phyloP scores from a whole-genome alignment of 2,888 invertebrate genomes.

The Aethes cnicana region DNA sequence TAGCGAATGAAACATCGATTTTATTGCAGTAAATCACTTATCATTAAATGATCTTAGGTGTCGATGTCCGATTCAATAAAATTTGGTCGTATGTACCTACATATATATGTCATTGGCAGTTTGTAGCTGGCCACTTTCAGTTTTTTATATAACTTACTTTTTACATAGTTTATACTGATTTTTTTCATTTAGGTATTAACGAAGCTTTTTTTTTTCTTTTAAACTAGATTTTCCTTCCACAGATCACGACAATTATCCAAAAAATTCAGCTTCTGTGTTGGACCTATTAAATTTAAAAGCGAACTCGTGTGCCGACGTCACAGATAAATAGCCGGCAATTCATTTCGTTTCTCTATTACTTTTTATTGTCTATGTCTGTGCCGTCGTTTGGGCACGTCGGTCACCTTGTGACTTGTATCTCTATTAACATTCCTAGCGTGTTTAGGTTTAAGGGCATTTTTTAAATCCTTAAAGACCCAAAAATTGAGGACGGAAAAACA shows the following conservation, averaged over 20 bases:
- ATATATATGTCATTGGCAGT: no score
- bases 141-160: no score
- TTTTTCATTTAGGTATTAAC: no score
- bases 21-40: slow-evolving; percentile 56
- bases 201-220: no score
- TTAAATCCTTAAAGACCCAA: no score
- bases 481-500: no score
- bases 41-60: slow-evolving; percentile 68
- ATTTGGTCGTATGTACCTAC: slow-evolving; percentile 41
- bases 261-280: slow-evolving; percentile 7
- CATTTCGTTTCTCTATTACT: slow-evolving; percentile 20
- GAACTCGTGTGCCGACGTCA: slow-evolving; percentile 19
- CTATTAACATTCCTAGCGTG: slow-evolving; percentile 19
- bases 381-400: slow-evolving; percentile 4
- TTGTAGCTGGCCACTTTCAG: no score
- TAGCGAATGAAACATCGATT: slow-evolving; percentile 46
- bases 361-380: slow-evolving; percentile 25
- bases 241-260: slow-evolving; percentile 11
- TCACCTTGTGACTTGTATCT: slow-evolving; percentile 12
- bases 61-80: slow-evolving; percentile 63
- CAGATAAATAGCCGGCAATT: slow-evolving; percentile 24
- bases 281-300: slow-evolving; percentile 29
- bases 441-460: slow-evolving; percentile 18
- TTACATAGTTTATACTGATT: no score
- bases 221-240: no score